Percentiles rank a stretch among this genome's conserved stretches.
phyloP scores from a whole-genome alignment of 1,140 invertebrate species.

The Brachionus koreanus region DNA sequence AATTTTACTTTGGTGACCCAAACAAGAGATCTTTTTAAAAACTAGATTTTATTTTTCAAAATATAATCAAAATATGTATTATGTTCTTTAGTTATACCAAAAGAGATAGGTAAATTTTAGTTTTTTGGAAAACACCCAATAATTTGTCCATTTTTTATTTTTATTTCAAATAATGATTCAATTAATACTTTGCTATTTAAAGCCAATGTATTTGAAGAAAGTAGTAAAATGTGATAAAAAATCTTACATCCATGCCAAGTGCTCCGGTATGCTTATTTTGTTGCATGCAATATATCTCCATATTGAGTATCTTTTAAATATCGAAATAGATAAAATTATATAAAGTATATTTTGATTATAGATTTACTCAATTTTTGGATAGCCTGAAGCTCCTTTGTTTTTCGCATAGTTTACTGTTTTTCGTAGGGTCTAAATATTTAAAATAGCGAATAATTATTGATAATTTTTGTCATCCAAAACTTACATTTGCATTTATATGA shows the following conservation, averaged over 20 bases:
- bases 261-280: constrained; percentile 37
- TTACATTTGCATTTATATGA: constrained; percentile 44
- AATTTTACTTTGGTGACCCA: too few species aligned
- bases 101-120: too few species aligned
- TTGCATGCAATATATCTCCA: constrained; percentile 44
- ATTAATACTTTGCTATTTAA: too few species aligned
- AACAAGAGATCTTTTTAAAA: too few species aligned
- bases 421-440: constrained; percentile 3
- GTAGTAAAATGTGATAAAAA: not conserved
- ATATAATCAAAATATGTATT: too few species aligned
- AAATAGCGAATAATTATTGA: not conserved
- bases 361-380: constrained; percentile 43
- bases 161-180: too few species aligned
- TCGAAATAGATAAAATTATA: not conserved
- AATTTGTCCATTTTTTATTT: too few species aligned
- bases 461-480: not conserved
- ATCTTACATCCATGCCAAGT: constrained; percentile 39
- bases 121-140: too few species aligned
- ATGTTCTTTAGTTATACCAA: too few species aligned
- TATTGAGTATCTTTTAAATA: constrained; percentile 24
- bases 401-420: constrained; percentile 43
- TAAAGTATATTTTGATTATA: not conserved
- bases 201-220: not conserved
- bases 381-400: constrained; percentile 34
- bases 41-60: too few species aligned